Conservation (phyloP, 1,140 invertebrate genomes). For the Spodoptera frugiperda region DNA sequence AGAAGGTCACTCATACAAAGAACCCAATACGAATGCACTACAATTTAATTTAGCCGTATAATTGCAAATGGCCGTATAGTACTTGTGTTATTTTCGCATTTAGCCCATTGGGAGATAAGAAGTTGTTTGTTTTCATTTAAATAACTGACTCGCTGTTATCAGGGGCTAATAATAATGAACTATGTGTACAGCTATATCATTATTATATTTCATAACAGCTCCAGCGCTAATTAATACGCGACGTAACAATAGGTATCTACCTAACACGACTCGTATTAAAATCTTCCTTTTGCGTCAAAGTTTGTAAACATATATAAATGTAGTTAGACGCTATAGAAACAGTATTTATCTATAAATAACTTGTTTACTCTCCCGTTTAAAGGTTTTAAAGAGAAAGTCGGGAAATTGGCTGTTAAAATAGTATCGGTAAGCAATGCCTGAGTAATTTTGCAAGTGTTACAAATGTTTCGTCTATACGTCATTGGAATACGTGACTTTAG, state of each 20-base stretch:
- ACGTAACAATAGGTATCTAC: background rate
- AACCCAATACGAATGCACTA: constrained; percentile 44
- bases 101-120: constrained; percentile 58
- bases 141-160: constrained; percentile 55
- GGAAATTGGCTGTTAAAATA: constrained; percentile 16
- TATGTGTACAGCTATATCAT: constrained; percentile 22
- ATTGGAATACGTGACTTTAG: background rate
- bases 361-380: background rate
- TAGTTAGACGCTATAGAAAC: background rate
- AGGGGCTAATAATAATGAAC: constrained; percentile 50
- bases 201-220: constrained; percentile 41
- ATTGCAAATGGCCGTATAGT: constrained; percentile 57
- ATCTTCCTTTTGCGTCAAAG: constrained; percentile 15
- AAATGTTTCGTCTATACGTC: background rate
- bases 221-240: constrained; percentile 16
- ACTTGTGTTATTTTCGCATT: constrained; percentile 61
- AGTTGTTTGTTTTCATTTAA: constrained; percentile 66
- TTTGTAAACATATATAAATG: constrained; percentile 15
- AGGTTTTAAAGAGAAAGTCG: constrained; percentile 21
- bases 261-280: background rate
- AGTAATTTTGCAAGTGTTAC: constrained; percentile 26
- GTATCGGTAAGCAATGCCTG: background rate
- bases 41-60: constrained; percentile 50
- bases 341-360: background rate
- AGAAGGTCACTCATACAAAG: constrained; percentile 64